Evolutionary conservation across 2,888 invertebrate species (phyloP).

Genomic region (Synergus japonicus): DNA sequence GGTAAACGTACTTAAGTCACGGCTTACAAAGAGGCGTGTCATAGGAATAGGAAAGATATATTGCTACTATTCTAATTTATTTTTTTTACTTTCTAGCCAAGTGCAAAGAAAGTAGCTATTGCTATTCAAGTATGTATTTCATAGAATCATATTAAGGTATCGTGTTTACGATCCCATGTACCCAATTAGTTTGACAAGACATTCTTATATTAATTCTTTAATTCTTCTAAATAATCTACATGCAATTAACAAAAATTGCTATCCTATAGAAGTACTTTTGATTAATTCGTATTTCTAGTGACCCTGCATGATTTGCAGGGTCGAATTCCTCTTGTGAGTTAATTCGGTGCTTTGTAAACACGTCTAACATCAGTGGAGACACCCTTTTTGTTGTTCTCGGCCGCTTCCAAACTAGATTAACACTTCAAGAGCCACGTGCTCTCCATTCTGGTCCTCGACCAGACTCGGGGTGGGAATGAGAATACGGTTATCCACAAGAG

Average conservation of each 20-base stretch:
- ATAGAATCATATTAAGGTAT: neutral
- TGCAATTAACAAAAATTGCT: too few relatives aligned
- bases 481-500: conserved; percentile 42
- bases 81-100: conserved; percentile 32
- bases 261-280: too few relatives aligned
- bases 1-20: conserved; percentile 40
- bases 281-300: too few relatives aligned
- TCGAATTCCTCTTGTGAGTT: conserved; percentile 23
- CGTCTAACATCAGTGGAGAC: neutral
- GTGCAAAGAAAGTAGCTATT: conserved; percentile 18
- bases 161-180: too few relatives aligned
- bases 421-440: conserved; percentile 50
- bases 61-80: conserved; percentile 44
- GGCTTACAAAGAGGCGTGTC: conserved; percentile 52
- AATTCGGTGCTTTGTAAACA: conserved; percentile 24
- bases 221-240: too few relatives aligned
- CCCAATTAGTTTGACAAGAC: too few relatives aligned
- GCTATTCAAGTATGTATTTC: conserved; percentile 8
- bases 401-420: conserved; percentile 38
- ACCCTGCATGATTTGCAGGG: neutral
- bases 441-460: conserved; percentile 23
- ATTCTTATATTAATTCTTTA: too few relatives aligned
- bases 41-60: conserved; percentile 49
- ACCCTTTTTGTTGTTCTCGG: conserved; percentile 14
- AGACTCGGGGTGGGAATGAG: neutral